Base-by-base conservation (phyloP, 1,140 invertebrate genomes). In the Drosophila sechellia region DNA sequence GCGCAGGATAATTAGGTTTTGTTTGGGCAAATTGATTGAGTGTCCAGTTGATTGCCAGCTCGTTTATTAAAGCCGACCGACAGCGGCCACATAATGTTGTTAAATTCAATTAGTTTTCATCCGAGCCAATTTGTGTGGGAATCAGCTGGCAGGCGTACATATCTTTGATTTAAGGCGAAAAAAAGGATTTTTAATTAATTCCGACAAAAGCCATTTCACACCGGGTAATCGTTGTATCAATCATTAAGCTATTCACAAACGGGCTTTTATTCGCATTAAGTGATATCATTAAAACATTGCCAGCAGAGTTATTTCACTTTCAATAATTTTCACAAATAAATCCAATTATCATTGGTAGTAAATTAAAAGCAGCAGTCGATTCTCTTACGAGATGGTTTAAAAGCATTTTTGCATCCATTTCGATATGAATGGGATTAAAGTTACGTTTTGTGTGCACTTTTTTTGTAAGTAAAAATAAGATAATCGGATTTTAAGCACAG, bases 11-110 rank as follows among this genome's bases (percentile, higher is more conserved):
- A 85, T 85, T 85, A 85, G 77, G 68, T 77, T 73, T 52, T 59
- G 63, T 58, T 72, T 84, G 39, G 40, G 42, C 63, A 74, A 85
- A 81, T 85, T 85, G 81, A 85, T 85, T 85, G 77, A 86, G 81
- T 59, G 58, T 59, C 35, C 50, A 37, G 57, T 31, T 64, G 68
- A 72, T 77, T 63, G 57, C 40, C 12, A 65, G 37, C 75, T 65
- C 80, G 70, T 70, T 79, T 59, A 58, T 70, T 70, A 58, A 46
- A 57, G 66, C 50, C 65, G 57, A 39, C 54, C 15, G 20, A 20
- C 48, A 50, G 15, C 34, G 27, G 25, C 58, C 27, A 43, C 52
- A 49, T 50, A 43, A 83, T 79, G 61, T 83, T 64, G 61, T 55
- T 84, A 75, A 83, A 84, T 81, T 68, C 74, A 81, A 83, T 81